Percentiles rank a stretch among this genome's conserved stretches.
phyloP scores from a whole-genome alignment of 2,797 vertebrate species.

The Oreortyx pictus region DNA sequence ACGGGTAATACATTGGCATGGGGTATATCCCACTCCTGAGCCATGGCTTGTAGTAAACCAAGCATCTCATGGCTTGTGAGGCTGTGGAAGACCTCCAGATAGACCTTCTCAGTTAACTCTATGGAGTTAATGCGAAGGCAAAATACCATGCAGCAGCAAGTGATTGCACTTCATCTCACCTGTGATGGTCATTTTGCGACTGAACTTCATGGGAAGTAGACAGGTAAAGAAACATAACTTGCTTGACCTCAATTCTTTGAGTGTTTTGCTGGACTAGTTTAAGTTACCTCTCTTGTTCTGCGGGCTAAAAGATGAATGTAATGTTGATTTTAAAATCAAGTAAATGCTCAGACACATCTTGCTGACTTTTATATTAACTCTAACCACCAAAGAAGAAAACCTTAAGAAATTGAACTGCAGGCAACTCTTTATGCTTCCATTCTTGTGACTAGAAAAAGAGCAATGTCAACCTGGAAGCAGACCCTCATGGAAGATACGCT shows the following conservation, averaged over 20 bases:
- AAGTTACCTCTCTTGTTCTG: background rate
- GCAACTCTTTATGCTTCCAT: background rate
- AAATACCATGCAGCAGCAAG: background rate
- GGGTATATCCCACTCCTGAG: background rate
- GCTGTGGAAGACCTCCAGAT: background rate
- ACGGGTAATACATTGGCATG: background rate
- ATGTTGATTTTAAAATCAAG: background rate
- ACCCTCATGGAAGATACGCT: too few relatives aligned
- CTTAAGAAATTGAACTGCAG: background rate
- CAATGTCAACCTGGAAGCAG: too few relatives aligned
- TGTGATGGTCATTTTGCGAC: background rate
- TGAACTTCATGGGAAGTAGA: background rate
- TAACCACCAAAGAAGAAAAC: background rate
- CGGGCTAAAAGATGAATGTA: background rate
- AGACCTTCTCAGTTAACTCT: background rate
- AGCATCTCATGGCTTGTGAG: fast-evolving
- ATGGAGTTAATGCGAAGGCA: background rate
- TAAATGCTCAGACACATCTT: background rate
- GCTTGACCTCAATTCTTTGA: background rate
- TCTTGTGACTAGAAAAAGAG: too few relatives aligned
- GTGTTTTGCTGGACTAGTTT: background rate
- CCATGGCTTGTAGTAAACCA: background rate
- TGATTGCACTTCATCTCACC: background rate
- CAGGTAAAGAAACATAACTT: background rate
- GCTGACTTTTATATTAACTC: background rate